Evolutionary conservation across 2,888 invertebrate species (phyloP), one percentile per base, ranked within the genome.

Genomic region (Pterostichus niger): DNA sequence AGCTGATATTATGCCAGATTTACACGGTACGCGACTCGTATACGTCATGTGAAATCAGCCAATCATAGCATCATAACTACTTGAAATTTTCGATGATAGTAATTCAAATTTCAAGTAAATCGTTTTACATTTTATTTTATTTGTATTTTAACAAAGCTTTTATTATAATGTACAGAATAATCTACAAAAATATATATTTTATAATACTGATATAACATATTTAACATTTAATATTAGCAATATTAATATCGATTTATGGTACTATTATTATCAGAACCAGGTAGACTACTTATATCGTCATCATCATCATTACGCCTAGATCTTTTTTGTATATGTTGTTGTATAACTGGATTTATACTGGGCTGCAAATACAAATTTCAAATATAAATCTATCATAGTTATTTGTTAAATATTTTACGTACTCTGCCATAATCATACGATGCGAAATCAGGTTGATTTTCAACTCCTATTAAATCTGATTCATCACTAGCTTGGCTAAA

Each of bases 381-480:
- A 64, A 77, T 15, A 15, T 61, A 33, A 24, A 59, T 35, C 7
- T 56, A 15, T 10, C 17, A 11, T 35, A 24, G 17, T 33, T 17
- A 11, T 9, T 56, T 17, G n/a, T 40, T 17, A 17, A 40, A 44
- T 17, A 44, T 71, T 9, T 56, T 49, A 75, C 82, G 44, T 76
- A 82, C 82, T 61, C 61, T 49, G 10, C 35, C 35, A 52, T 24
- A 13, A 6, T 90, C 88, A 89, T 83, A 76, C 24, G 24, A 24
- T 6, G 90, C 88, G 89, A 94, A 94, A 87, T 94, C 92, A 6
- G 93, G 93, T 88, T 93, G 90, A 86, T 94, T 92, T 87, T 94
- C 94, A 56, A 94, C 91, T 46, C 94, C 94, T 85, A 93, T 92
- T 84, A 94, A 89, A 86, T 94, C 94, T 0, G 94, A 94, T 87